Percentiles rank a stretch among this genome's conserved stretches.
Conservation (phyloP, 2,888 invertebrate species). For the Orthosia incerta region DNA sequence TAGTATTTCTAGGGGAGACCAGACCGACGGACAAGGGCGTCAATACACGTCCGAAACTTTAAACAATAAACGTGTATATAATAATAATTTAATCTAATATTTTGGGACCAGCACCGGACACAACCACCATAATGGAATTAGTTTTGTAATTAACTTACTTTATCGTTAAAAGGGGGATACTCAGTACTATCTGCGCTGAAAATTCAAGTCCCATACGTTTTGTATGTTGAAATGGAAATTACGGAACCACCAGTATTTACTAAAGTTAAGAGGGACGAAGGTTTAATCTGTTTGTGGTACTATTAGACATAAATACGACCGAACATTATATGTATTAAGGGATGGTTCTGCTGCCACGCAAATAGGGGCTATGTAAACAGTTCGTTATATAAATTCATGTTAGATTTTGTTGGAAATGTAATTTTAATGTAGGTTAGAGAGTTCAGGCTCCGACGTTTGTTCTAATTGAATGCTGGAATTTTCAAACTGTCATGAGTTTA, state of each 20-base stretch:
- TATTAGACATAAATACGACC: constrained; percentile 68
- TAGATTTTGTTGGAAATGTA: constrained; percentile 60
- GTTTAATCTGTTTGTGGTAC: constrained; percentile 70
- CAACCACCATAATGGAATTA: constrained; percentile 81
- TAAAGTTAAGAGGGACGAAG: constrained; percentile 70
- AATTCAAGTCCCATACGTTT: constrained; percentile 78
- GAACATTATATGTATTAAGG: constrained; percentile 66
- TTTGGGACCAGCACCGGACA: constrained; percentile 69
- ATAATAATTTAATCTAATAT: constrained; percentile 73
- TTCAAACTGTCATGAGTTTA: constrained; percentile 37
- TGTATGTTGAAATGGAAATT: constrained; percentile 69
- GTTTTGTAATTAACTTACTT: constrained; percentile 84
- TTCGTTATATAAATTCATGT: constrained; percentile 48
- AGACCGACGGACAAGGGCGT: constrained; percentile 52
- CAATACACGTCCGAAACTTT: constrained; percentile 60
- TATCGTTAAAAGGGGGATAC: constrained; percentile 80
- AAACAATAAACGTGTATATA: constrained; percentile 68
- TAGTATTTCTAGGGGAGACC: constrained; percentile 37
- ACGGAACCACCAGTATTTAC: constrained; percentile 69
- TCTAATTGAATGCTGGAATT: constrained; percentile 49
- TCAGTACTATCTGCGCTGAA: constrained; percentile 75
- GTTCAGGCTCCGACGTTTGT: constrained; percentile 27
- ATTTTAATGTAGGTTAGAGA: constrained; percentile 49
- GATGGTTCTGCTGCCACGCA: constrained; percentile 46
- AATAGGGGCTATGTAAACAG: constrained; percentile 54